Evolutionary conservation across 2,888 invertebrate species (phyloP).

Genomic region (Willowsia nigromaculata): DNA sequence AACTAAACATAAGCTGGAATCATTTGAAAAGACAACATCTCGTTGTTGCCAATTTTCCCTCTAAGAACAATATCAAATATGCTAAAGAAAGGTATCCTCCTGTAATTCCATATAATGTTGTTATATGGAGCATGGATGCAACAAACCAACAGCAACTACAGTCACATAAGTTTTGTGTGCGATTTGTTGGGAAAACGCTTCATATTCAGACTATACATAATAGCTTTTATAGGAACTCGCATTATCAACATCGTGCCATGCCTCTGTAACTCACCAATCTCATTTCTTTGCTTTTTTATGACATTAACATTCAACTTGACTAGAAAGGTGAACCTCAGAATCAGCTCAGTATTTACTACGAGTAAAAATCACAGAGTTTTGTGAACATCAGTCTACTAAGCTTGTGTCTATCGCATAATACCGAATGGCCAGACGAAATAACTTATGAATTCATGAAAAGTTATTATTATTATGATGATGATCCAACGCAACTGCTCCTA

Average conservation of each 20-base stretch:
- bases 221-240: not conserved
- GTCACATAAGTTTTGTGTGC: no score
- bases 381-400: not conserved
- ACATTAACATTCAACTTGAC: constrained; percentile 32
- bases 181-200: no score
- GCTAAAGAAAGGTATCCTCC: no score
- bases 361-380: not conserved
- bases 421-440: not conserved
- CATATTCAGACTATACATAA: no score
- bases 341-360: not conserved
- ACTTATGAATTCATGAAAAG: not conserved
- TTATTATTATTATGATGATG: not conserved
- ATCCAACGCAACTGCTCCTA: not conserved
- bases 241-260: not conserved
- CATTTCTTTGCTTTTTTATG: not conserved
- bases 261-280: constrained; percentile 36
- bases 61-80: no score
- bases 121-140: no score
- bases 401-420: not conserved
- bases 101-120: no score
- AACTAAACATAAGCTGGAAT: no score
- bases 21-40: no score
- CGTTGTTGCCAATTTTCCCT: no score
- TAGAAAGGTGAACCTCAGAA: constrained; percentile 3
- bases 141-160: no score